Evolutionary conservation across 2,888 invertebrate genomes (phyloP), one percentile per base, ranked within the genome.

Genomic region (Drosophila trichaetosa): DNA sequence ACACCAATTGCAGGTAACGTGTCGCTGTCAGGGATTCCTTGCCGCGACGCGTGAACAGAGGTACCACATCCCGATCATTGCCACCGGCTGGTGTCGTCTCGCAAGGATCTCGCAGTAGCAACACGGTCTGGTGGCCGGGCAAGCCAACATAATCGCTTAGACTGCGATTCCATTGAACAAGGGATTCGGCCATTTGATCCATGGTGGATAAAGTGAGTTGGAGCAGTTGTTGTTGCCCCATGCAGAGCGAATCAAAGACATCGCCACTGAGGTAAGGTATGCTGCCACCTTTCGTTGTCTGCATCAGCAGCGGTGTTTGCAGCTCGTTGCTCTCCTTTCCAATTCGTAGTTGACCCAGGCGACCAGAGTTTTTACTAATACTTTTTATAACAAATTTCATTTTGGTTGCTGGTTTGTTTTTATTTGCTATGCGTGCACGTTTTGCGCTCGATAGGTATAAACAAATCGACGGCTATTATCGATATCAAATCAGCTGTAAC

Each of bases 221-320:
- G 27, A 97, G 92, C 1, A 96, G 95, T 1, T 95, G 67, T 27
- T 95, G 95, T 0, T 95, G 60, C 29, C 91, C 94, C 27, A 93
- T 87, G 52, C 95, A 95, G 8, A 97, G 93, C 78, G 95, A 38
- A 6, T 76, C 94, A 60, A 97, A 94, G 0, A 96, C 96, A 93
- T 97, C 97, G 75, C 95, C 95, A 0, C 96, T 97, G 29, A 98
- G 93, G 92, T 97, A 96, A 0, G 97, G 97, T 56, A 98, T 95
- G 92, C 96, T 96, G 53, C 97, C 98, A 82, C 96, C 95, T 96
- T 92, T 92, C 13, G 98, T 97, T 73, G 97, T 95, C 69, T 97
- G 93, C 87, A 97, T 94, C 36, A 96, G 94, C 58, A 96, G 92
- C 0, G 98, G 98, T 31, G 97, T 98, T 93, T 96, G 95, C 56